A percentile compares a stretch with the other conserved stretches of the same genome.
Conservation (phyloP, 1,140 invertebrate genomes). For the Babylonia areolata region DNA sequence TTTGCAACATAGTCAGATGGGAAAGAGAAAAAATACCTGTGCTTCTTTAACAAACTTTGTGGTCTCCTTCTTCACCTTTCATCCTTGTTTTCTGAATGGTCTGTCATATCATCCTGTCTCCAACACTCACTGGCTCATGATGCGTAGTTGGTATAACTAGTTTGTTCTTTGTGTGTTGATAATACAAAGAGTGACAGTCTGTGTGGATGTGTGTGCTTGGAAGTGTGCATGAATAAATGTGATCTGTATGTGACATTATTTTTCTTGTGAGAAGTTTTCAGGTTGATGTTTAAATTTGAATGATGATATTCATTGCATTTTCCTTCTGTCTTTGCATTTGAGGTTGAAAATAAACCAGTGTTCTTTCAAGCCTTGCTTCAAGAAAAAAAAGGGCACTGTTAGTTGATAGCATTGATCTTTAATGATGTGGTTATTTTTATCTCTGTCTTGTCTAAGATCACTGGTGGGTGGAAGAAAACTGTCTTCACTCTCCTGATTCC, state of each 20-base stretch:
- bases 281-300: background rate
- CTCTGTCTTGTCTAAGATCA: background rate
- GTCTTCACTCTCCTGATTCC: background rate
- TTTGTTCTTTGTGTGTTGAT: background rate
- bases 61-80: background rate
- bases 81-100: background rate
- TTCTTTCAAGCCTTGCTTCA: background rate
- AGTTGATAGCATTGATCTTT: background rate
- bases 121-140: background rate
- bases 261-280: background rate
- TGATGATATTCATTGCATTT: background rate
- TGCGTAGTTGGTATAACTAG: background rate
- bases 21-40: background rate
- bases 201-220: background rate
- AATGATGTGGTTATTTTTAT: background rate
- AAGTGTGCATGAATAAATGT: background rate
- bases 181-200: too few relatives aligned
- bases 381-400: background rate
- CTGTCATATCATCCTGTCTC: background rate
- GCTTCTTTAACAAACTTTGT: background rate
- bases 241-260: background rate
- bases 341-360: constrained; percentile 1
- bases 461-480: background rate
- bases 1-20: background rate
- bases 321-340: background rate